These are phyloP conservation scores for Protophormia terraenovae DNA, from an alignment of 2,888 invertebrate species.

Conservation along the genomic window DNA sequence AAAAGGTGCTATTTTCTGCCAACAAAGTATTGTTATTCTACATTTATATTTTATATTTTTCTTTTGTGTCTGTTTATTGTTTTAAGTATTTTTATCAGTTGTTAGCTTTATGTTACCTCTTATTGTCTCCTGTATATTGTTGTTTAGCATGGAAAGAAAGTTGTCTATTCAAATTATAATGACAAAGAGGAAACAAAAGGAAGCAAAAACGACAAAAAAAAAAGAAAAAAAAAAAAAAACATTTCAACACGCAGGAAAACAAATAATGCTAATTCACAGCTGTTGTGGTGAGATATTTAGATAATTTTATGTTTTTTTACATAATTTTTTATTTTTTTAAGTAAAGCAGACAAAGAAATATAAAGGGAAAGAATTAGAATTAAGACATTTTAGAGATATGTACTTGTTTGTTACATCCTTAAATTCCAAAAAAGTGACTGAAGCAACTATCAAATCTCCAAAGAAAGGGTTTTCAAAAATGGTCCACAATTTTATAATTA, in stretches of 20 bases:
- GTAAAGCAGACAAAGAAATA: too few species aligned
- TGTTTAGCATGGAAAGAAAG: background rate
- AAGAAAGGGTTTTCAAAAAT: too few species aligned
- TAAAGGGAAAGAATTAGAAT: too few species aligned
- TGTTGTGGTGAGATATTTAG: background rate
- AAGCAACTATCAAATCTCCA: too few species aligned
- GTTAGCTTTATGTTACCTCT: background rate
- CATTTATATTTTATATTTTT: background rate
- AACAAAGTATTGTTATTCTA: too few species aligned
- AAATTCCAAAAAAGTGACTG: too few species aligned
- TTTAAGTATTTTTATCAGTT: background rate
- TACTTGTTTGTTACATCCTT: too few species aligned
- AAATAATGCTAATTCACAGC: conserved; percentile 15
- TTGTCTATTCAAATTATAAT: background rate
- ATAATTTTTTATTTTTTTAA: too few species aligned
- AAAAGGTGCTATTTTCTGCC: background rate
- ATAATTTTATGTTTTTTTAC: background rate
- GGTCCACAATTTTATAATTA: too few species aligned
- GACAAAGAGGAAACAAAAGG: background rate
- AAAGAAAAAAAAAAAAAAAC: too few species aligned
- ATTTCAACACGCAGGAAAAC: background rate
- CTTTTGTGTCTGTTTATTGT: background rate
- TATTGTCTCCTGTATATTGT: background rate
- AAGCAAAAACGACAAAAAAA: too few species aligned
- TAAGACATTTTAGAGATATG: too few species aligned